These are phyloP conservation scores for Abramis brama DNA, from an alignment of 2,113 vertebrate species.

Conservation along the genomic window DNA sequence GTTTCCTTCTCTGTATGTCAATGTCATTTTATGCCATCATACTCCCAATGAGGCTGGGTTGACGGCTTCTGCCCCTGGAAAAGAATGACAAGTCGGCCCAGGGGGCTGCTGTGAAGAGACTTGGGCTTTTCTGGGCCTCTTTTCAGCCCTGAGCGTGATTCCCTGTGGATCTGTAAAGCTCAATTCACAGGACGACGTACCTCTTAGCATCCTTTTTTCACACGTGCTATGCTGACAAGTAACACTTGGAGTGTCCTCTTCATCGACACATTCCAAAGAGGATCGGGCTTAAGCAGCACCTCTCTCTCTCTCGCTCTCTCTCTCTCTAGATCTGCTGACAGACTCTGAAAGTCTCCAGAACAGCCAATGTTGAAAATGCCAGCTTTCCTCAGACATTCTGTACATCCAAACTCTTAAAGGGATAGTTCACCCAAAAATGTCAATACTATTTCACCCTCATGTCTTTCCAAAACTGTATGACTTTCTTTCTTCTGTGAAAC, in stretches of 20 bases:
- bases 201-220: slow-evolving; percentile 66
- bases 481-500: not conserved
- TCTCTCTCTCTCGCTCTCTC: slow-evolving; percentile 32
- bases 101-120: slow-evolving; percentile 77
- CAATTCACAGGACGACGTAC: slow-evolving; percentile 47
- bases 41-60: slow-evolving; percentile 69
- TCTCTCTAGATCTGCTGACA: slow-evolving; percentile 41
- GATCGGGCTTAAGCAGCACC: slow-evolving; percentile 64
- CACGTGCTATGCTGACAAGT: slow-evolving; percentile 74
- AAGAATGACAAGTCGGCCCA: slow-evolving; percentile 73
- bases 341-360: slow-evolving; percentile 64
- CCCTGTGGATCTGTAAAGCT: slow-evolving; percentile 46
- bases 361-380: slow-evolving; percentile 62
- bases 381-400: slow-evolving; percentile 65
- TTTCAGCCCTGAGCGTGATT: slow-evolving; percentile 78
- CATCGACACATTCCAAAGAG: slow-evolving; percentile 78
- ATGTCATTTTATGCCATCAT: slow-evolving; percentile 15
- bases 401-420: slow-evolving; percentile 27
- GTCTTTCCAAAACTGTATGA: not conserved
- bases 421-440: not conserved
- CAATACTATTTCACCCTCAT: not conserved
- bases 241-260: slow-evolving; percentile 78
- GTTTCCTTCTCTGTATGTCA: slow-evolving; percentile 14
- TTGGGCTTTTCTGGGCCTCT: slow-evolving; percentile 69
- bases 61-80: slow-evolving; percentile 76